Evolutionary conservation across 2,113 vertebrate genomes (phyloP).

Genomic region (Ivindomyrus marchei): DNA sequence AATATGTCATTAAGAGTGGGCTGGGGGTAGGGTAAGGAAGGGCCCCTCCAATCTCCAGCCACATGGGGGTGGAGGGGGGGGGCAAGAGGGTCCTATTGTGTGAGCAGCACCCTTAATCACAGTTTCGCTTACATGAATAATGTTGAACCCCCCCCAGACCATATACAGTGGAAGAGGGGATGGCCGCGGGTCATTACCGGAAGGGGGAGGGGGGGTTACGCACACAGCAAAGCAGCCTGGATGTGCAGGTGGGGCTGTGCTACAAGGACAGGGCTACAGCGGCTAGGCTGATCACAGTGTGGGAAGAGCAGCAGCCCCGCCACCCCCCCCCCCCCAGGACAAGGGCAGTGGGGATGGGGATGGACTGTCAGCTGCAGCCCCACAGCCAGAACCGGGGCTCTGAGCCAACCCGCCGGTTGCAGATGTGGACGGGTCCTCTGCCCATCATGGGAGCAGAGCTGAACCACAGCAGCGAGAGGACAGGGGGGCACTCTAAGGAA

Average conservation of each 20-base stretch:
- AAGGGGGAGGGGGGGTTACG: background rate
- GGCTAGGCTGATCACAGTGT: background rate
- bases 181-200: constrained; percentile 18
- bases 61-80: background rate
- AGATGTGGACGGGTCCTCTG: background rate
- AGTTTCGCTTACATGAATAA: constrained; percentile 20
- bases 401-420: background rate
- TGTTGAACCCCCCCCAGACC: background rate
- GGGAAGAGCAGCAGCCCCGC: too few species aligned
- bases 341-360: background rate
- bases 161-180: background rate
- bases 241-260: background rate
- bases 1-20: background rate
- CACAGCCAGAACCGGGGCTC: background rate
- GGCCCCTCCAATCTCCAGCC: background rate
- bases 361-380: background rate
- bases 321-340: too few species aligned
- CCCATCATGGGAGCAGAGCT: background rate
- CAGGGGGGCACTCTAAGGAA: background rate
- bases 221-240: background rate
- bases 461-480: background rate
- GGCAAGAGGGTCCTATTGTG: constrained; percentile 20
- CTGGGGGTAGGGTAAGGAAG: background rate
- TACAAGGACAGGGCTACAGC: background rate
- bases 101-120: constrained; percentile 26